Base-by-base conservation (phyloP, 2,113 vertebrate species). In the Setophaga kirtlandii region DNA sequence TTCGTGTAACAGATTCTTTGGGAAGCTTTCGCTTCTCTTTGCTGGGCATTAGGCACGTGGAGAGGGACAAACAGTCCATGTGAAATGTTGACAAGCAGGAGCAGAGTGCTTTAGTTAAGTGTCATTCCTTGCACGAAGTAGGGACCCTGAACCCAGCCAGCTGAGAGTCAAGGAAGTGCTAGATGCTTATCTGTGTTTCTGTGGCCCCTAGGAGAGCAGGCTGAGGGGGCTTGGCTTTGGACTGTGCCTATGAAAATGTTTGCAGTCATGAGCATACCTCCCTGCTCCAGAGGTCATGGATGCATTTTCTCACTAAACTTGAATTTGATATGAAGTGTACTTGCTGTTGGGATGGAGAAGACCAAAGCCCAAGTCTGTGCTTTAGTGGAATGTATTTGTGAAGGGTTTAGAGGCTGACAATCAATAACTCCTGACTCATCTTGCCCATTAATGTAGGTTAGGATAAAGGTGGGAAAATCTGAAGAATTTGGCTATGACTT, bases 1-100 rank as follows among this genome's bases (percentile, higher is more conserved):
- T 74, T 56, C 0, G 1, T 6, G 0, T 73, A 58, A 28, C 17
- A 30, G 67, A 41, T 58, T 33, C 3, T 10, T 5, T 62, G 62
- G 41, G 41, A 77, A 53, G 31, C 23, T 49, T 58, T 90, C 55
- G 25, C n/a, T 71, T 73, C 2, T 1, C 74, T 89, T 37, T 82
- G 28, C 79, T 83, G 71, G 10, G 15, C 2, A 0, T 76, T 60
- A 16, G 37, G n/a, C 41, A 73, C 27, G 5, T 58, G 53, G 41
- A 76, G 47, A 50, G 28, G 47, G 56, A 58, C 41, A 52, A 65
- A 70, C 37, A 41, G 30, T 41, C 55, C 16, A 3, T 14, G 42
- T 33, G 39, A 41, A 82, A 37, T 33, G n/a, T 5, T 76, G 75
- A 46, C 46, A 28, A 50, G 44, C 27, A 62, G 55, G 17, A 65